Percentiles rank a stretch among this genome's conserved stretches.
Evolutionary conservation across 2,113 vertebrate species (phyloP).

Genomic region (Panthera tigris): DNA sequence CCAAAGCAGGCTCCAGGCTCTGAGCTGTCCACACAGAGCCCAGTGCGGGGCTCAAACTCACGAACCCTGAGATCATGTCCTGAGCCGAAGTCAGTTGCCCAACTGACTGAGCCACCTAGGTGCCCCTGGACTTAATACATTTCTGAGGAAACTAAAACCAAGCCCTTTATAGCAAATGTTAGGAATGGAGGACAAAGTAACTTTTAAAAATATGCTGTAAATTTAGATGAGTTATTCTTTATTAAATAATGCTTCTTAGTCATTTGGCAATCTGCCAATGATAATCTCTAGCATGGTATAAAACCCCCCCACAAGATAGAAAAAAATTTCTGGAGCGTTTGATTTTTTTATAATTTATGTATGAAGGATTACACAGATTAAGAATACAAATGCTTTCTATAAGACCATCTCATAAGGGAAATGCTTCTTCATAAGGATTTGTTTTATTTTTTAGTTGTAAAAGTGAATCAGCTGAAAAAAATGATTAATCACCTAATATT

Average conservation of each 20-base stretch:
- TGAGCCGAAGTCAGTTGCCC: too few relatives aligned
- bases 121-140: neutral
- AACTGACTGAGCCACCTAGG: too few relatives aligned
- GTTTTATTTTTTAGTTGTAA: slow-evolving; percentile 41
- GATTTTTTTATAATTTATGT: slow-evolving; percentile 31
- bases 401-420: neutral
- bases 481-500: neutral
- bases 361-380: neutral
- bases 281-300: neutral
- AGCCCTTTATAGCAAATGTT: neutral
- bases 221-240: slow-evolving; percentile 22
- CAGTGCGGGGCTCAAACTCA: too few relatives aligned
- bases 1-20: too few relatives aligned
- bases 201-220: slow-evolving; percentile 36
- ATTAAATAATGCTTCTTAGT: neutral
- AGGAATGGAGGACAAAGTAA: neutral
- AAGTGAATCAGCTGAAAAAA: slow-evolving; percentile 34
- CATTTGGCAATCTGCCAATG: neutral
- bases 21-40: too few relatives aligned
- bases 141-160: slow-evolving; percentile 41
- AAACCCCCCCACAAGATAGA: neutral
- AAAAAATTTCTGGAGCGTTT: neutral
- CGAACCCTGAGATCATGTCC: too few relatives aligned
- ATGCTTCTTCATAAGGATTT: neutral
- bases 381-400: neutral